A percentile compares a stretch with the other conserved stretches of the same genome.
Evolutionary conservation across 2,113 vertebrate genomes (phyloP).

Genomic region (Thoracochromis brauschi): DNA sequence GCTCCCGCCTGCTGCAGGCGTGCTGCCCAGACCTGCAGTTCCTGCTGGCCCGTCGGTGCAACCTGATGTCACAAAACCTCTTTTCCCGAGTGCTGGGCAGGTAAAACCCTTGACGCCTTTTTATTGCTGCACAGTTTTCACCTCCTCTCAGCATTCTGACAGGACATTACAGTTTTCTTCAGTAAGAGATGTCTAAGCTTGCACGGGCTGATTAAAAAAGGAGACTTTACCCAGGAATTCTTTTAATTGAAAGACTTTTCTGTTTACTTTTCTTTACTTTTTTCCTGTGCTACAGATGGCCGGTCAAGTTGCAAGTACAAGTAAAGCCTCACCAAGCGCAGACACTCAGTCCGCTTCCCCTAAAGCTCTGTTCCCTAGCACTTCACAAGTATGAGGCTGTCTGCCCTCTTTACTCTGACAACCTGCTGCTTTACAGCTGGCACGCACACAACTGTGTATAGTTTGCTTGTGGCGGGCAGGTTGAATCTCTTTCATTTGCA

Average conservation of each 20-base stretch:
- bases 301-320: not conserved
- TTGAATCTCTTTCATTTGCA: not conserved
- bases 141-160: not conserved
- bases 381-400: not conserved
- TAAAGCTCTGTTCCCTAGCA: not conserved
- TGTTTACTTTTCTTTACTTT: not conserved
- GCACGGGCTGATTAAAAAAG: not conserved
- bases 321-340: not conserved
- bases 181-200: not conserved
- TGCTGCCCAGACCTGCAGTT: slow-evolving; percentile 76
- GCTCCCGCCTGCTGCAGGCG: slow-evolving; percentile 72
- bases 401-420: not conserved
- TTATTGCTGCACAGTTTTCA: not conserved
- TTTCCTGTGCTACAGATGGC: not conserved
- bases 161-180: not conserved
- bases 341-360: not conserved
- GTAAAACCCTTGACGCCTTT: slow-evolving; percentile 65
- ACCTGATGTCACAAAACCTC: slow-evolving; percentile 82
- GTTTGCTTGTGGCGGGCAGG: not conserved
- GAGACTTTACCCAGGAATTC: not conserved
- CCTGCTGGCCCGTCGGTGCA: slow-evolving; percentile 72
- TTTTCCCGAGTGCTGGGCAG: slow-evolving; percentile 91
- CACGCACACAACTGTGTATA: not conserved
- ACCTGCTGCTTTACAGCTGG: not conserved
- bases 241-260: not conserved